A percentile compares a stretch with the other conserved stretches of the same genome.
Conservation (phyloP, 2,113 vertebrate genomes). For the Morone saxatilis region DNA sequence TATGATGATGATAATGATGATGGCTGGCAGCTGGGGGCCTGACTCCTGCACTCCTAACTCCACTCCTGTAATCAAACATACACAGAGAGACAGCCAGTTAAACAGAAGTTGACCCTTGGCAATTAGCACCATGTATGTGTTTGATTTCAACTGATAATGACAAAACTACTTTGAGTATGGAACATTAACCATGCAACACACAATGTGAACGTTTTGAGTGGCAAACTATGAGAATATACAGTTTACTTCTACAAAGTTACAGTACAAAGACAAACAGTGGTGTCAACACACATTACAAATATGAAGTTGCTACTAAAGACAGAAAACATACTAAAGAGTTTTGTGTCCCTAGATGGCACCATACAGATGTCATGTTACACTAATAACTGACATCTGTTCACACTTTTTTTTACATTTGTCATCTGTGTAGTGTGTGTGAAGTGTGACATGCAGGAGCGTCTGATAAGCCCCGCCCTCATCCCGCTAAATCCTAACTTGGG, state of each 20-base stretch:
- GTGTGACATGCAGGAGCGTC: constrained; percentile 93
- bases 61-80: too few relatives aligned
- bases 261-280: neutral
- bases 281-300: too few relatives aligned
- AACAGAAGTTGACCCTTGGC: too few relatives aligned
- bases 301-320: too few relatives aligned
- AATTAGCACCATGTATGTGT: neutral
- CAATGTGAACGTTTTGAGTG: neutral
- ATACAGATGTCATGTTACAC: neutral
- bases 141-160: neutral
- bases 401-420: neutral
- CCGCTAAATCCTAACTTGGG: constrained; percentile 77
- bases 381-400: neutral
- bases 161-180: neutral
- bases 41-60: too few relatives aligned
- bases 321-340: too few relatives aligned
- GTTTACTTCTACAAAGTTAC: neutral
- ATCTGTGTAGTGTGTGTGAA: constrained; percentile 89
- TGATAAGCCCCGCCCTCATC: constrained; percentile 91
- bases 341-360: too few relatives aligned
- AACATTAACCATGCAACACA: neutral
- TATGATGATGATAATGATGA: too few relatives aligned
- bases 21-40: too few relatives aligned
- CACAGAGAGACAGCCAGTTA: too few relatives aligned
- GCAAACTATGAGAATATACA: neutral